Base-by-base conservation (phyloP, 1,140 invertebrate species). In the Chelonus insularis region DNA sequence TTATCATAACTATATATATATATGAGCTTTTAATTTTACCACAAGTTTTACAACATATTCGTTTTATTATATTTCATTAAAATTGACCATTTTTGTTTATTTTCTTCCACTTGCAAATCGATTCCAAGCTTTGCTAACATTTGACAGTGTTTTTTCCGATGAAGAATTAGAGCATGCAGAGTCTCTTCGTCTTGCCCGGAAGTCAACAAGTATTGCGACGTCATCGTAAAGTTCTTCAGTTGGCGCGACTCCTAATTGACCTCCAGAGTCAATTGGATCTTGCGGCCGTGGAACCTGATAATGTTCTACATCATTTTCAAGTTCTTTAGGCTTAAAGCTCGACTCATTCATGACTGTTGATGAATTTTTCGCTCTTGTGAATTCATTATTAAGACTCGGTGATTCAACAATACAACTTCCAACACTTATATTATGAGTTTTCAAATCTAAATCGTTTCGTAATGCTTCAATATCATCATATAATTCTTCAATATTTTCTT, bases 171-270 rank as follows among this genome's bases (percentile, higher is more conserved):
- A 52, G 7, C 6, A 48, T 0, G 16, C 11, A 1, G 54, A 20
- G 18, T 76, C 66, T 4, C 68, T 68, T 50, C 65, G 70, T 14
- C 66, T 66, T 1, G 68, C 56, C 0, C 63, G 70, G 29, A 74
- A 76, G 0, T 72, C 66, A 5, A 50, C 63, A 0, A 70, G 67
- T 23, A 78, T 57, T 6, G 72, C 69, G 1, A 78, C 67, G 29
- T 78, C 76, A 51, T 77, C 75, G 34, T 78, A 78, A 0, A 75
- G 29, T 16, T 78, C 72, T 16, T 62, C 37, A 34, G 21, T 21
- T 64, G 20, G 20, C 21, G 36, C 6, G 45, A 23, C 5, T 64
- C 21, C 1, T 34, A 34, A 21, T 41, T 16, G 14, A 66, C 47
- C 32, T 5, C 47, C 4, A 14, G 58, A 51, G 11, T 68, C 52